Percentiles rank a stretch among this genome's conserved stretches.
Conservation (phyloP, 2,797 vertebrate genomes). For the Trichosurus vulpecula region DNA sequence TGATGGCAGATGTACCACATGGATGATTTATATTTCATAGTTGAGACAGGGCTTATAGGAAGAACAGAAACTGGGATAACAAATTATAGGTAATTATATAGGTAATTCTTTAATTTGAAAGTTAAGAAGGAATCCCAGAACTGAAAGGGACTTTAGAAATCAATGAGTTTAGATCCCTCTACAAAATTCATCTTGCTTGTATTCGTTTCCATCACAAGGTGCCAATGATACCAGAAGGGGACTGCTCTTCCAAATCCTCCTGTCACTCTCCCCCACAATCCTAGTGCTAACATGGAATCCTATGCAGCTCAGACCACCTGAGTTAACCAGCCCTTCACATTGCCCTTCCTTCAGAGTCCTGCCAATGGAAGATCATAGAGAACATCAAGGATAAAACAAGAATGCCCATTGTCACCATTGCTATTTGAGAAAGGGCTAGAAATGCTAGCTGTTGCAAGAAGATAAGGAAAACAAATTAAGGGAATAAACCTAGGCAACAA, state of each 20-base stretch:
- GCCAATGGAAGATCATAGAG: neutral
- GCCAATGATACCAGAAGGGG: neutral
- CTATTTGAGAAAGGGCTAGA: neutral
- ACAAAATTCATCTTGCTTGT: neutral
- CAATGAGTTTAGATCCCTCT: neutral
- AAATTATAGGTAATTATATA: neutral
- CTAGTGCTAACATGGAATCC: neutral
- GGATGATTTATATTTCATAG: neutral
- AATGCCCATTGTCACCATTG: neutral
- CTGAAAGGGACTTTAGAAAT: neutral
- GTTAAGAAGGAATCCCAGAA: neutral
- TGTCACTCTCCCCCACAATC: neutral
- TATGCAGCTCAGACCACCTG: neutral
- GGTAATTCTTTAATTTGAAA: neutral
- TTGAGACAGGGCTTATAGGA: neutral
- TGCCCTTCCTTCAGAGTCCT: neutral
- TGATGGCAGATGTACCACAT: neutral
- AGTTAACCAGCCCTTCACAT: neutral
- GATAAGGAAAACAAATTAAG: neutral
- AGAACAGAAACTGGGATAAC: neutral
- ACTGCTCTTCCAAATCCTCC: neutral
- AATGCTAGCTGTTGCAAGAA: neutral
- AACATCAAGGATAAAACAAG: neutral
- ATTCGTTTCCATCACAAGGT: neutral
- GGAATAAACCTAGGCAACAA: neutral